Conservation (phyloP, 2,888 invertebrate species). For the Trissolcus brochymenae region DNA sequence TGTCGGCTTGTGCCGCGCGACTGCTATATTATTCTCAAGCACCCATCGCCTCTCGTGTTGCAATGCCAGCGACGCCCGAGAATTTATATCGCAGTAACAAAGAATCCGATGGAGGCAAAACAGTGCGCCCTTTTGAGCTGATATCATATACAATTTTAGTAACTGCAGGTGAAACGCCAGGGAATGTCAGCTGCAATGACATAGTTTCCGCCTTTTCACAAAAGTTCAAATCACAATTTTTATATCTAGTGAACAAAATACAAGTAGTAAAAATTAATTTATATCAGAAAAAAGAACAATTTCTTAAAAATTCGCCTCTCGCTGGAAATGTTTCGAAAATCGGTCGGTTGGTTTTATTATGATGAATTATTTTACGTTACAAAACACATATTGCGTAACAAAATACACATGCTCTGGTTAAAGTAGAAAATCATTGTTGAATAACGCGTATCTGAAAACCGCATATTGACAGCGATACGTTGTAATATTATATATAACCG, state of each 20-base stretch:
- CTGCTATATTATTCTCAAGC: constrained; percentile 60
- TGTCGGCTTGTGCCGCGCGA: constrained; percentile 42
- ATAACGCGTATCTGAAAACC: constrained; percentile 5
- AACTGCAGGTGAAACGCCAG: constrained; percentile 28
- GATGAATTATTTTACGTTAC: too few relatives aligned
- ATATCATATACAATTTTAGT: constrained; percentile 37
- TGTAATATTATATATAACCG: constrained; percentile 30
- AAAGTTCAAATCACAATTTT: background rate
- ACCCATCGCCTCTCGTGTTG: constrained; percentile 48
- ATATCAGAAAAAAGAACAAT: too few relatives aligned
- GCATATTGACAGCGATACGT: constrained; percentile 13
- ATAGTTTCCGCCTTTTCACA: constrained; percentile 7
- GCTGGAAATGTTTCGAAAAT: too few relatives aligned
- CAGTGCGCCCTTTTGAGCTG: constrained; percentile 33
- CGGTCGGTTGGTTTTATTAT: too few relatives aligned
- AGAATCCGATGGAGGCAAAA: constrained; percentile 42
- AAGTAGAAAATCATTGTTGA: background rate
- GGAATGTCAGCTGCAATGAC: constrained; percentile 15
- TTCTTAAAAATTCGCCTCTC: too few relatives aligned
- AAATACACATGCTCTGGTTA: too few relatives aligned
- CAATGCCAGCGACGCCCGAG: constrained; percentile 57
- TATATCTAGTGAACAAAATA: background rate
- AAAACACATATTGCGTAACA: too few relatives aligned
- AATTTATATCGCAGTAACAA: constrained; percentile 60
- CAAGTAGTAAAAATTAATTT: too few relatives aligned